A percentile compares a stretch with the other conserved stretches of the same genome.
Conservation (phyloP, 1,140 invertebrate genomes). For the Drosophila sp. region DNA sequence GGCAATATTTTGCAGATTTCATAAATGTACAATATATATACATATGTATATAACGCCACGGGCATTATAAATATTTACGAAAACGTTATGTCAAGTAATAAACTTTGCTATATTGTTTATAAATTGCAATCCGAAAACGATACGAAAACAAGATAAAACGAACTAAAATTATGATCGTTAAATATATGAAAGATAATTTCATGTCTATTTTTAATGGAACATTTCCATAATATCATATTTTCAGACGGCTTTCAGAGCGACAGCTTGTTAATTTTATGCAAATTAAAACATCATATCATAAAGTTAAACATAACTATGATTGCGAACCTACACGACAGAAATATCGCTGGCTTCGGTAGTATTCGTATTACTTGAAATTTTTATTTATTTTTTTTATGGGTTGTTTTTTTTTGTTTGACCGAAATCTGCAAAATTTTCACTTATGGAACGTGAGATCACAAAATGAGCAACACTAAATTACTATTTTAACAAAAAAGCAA, state of each 20-base stretch:
- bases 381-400: not conserved
- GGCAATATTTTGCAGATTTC: slow-evolving; percentile 26
- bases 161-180: slow-evolving; percentile 43
- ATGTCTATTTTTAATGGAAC: slow-evolving; percentile 40
- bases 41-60: slow-evolving; percentile 9
- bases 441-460: slow-evolving; percentile 43
- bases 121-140: slow-evolving; percentile 20
- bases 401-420: not conserved
- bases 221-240: slow-evolving; percentile 60
- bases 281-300: slow-evolving; percentile 58
- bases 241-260: slow-evolving; percentile 4
- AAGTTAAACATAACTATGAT: slow-evolving; percentile 34
- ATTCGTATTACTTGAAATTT: not conserved
- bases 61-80: slow-evolving; percentile 38
- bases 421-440: slow-evolving; percentile 53
- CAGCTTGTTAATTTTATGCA: slow-evolving; percentile 42
- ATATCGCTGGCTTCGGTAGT: slow-evolving; percentile 30
- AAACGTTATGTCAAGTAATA: slow-evolving; percentile 30
- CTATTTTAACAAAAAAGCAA: not conserved
- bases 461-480: slow-evolving; percentile 7
- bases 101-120: slow-evolving; percentile 42
- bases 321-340: slow-evolving; percentile 35
- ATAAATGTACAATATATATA: slow-evolving; percentile 35
- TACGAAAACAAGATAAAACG: not conserved
- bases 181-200: slow-evolving; percentile 37